Conservation (phyloP, 2,113 vertebrate genomes). For the Syngnathus scovelli region DNA sequence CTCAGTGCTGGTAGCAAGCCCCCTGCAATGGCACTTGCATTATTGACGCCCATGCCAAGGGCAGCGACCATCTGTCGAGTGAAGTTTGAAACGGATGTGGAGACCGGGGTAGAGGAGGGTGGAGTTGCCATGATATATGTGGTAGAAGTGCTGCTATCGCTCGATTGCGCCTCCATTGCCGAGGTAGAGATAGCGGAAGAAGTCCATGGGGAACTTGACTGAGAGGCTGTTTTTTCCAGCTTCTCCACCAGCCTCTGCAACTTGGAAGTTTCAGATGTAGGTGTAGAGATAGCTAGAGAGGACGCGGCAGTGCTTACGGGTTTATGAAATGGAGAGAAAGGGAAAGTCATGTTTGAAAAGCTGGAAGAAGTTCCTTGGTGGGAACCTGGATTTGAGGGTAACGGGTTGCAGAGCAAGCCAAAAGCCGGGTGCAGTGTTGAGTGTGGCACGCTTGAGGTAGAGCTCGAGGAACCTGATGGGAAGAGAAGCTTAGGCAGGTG, state of each 20-base stretch:
- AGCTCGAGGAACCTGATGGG: slow-evolving; percentile 65
- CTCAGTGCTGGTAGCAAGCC: slow-evolving; percentile 51
- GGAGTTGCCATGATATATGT: slow-evolving; percentile 67
- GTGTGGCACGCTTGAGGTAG: slow-evolving; percentile 59
- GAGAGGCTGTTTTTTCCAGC: slow-evolving; percentile 69
- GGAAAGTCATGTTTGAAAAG: slow-evolving; percentile 61
- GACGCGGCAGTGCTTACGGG: slow-evolving; percentile 44
- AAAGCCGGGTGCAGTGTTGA: slow-evolving; percentile 64
- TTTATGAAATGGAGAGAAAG: slow-evolving; percentile 68
- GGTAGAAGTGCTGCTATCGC: slow-evolving; percentile 57
- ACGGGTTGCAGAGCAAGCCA: slow-evolving; percentile 56
- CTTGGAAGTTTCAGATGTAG: slow-evolving; percentile 77
- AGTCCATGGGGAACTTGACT: slow-evolving; percentile 51
- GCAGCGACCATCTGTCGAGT: slow-evolving; percentile 67
- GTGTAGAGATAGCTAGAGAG: slow-evolving; percentile 54
- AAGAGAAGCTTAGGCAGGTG: slow-evolving; percentile 75
- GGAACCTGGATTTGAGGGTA: slow-evolving; percentile 52
- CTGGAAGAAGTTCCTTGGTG: slow-evolving; percentile 55
- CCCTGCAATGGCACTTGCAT: slow-evolving; percentile 48
- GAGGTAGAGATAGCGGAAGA: slow-evolving; percentile 69
- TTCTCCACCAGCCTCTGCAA: slow-evolving; percentile 73
- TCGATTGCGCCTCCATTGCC: slow-evolving; percentile 59
- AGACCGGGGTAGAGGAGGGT: slow-evolving; percentile 64
- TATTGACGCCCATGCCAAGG: slow-evolving; percentile 60
- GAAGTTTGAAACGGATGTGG: slow-evolving; percentile 68